phyloP scores from a whole-genome alignment of 53 echinoderm and acorn worm species.

The Holothuria scabra region DNA sequence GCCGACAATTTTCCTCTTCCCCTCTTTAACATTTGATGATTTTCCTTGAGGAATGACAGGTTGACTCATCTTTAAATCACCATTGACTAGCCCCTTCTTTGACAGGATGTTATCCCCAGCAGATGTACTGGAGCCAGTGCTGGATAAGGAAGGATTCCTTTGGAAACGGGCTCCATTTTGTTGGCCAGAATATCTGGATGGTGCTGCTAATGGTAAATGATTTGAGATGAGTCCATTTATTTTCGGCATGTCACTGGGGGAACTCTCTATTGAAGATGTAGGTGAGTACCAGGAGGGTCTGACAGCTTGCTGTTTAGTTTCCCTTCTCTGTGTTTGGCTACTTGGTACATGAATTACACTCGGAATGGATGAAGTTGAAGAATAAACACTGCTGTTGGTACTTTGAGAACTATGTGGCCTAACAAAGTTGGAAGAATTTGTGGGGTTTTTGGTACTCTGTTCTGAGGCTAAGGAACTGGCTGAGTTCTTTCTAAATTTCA shows the following conservation, averaged over 20 bases:
- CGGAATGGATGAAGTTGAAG: slow-evolving; percentile 86
- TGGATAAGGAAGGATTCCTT: slow-evolving; percentile 32
- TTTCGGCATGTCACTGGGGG: not conserved
- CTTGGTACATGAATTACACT: slow-evolving; percentile 84
- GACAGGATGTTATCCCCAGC: slow-evolving; percentile 1
- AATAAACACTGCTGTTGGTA: slow-evolving; percentile 85
- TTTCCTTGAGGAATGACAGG: slow-evolving; percentile 1
- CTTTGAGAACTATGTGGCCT: slow-evolving; percentile 84
- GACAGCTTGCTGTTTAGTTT: not conserved
- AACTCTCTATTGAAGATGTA: slow-evolving; percentile 34
- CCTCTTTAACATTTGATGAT: slow-evolving; percentile 18
- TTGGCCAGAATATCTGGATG: not conserved
- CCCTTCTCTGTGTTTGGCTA: not conserved
- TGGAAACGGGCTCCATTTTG: slow-evolving; percentile 35
- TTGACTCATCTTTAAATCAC: not conserved
- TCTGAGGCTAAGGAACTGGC: slow-evolving; percentile 6
- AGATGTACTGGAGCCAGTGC: slow-evolving; percentile 30
- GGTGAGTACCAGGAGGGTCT: slow-evolving; percentile 41
- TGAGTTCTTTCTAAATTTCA: slow-evolving; percentile 47
- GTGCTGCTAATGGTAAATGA: not conserved
- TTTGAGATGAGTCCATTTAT: slow-evolving; percentile 22
- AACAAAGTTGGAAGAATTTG: not conserved
- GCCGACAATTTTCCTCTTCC: slow-evolving; percentile 50
- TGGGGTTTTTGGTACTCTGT: not conserved
- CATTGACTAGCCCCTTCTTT: slow-evolving; percentile 23